phyloP scores from a whole-genome alignment of 1,140 invertebrate species.

The Cydia amplana region DNA sequence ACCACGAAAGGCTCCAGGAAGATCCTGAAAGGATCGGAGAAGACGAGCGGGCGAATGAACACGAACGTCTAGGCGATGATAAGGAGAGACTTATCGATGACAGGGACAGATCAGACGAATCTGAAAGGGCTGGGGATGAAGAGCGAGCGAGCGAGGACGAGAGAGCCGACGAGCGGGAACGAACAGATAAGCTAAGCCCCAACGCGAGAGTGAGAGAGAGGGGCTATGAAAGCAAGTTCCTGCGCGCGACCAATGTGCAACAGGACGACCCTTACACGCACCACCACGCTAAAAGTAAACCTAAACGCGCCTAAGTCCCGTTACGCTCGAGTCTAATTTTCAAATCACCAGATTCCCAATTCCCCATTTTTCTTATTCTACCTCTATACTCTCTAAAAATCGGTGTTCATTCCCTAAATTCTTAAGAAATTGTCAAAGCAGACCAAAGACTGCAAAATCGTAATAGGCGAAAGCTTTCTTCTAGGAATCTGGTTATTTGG shows the following conservation, averaged over 20 bases:
- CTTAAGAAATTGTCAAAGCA: background rate
- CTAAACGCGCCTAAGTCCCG: constrained; percentile 18
- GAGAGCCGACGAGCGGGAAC: constrained; percentile 53
- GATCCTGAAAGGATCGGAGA: constrained; percentile 43
- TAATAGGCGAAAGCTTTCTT: background rate
- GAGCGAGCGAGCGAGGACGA: constrained; percentile 52
- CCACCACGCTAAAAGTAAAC: background rate
- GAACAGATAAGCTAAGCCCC: constrained; percentile 60
- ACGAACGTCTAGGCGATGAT: constrained; percentile 26
- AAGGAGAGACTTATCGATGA: constrained; percentile 33
- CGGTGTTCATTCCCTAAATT: no score
- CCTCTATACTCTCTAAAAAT: no score
- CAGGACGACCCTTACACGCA: constrained; percentile 52
- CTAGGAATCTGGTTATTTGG: background rate
- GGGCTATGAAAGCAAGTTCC: constrained; percentile 60
- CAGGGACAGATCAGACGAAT: constrained; percentile 44
- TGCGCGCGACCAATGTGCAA: constrained; percentile 57
- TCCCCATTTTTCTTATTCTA: no score
- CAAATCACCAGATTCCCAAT: background rate
- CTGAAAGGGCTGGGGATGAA: constrained; percentile 41
- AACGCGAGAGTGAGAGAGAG: constrained; percentile 61
- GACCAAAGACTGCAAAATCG: background rate
- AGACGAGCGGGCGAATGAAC: constrained; percentile 34
- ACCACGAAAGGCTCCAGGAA: constrained; percentile 51
- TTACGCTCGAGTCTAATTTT: background rate